phyloP scores from a whole-genome alignment of 1,140 invertebrate species.

The Sitophilus oryzae region DNA sequence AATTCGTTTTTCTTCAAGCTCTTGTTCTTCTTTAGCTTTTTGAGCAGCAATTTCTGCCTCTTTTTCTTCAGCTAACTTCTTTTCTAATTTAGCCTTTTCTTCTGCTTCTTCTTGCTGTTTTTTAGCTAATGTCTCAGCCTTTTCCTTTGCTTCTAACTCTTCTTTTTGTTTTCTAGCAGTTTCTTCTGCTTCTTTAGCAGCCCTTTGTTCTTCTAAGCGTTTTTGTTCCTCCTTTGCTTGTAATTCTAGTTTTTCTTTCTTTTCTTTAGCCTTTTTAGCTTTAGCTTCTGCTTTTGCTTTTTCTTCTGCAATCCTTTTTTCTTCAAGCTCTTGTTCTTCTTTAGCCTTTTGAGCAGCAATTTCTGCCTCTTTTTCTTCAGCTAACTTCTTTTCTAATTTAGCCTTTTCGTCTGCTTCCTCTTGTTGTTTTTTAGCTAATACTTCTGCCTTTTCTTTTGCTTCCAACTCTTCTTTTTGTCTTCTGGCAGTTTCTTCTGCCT shows the following conservation, averaged over 20 bases:
- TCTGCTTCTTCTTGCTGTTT: slow-evolving; percentile 24
- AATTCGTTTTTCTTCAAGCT: slow-evolving; percentile 25
- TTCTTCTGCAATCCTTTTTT: slow-evolving; percentile 28
- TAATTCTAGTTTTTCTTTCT: slow-evolving; percentile 28
- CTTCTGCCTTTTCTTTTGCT: slow-evolving; percentile 24
- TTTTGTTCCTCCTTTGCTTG: slow-evolving; percentile 8
- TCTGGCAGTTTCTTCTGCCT: slow-evolving; percentile 26
- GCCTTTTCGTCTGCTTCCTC: slow-evolving; percentile 23
- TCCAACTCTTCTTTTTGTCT: too few relatives aligned
- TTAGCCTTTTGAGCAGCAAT: too few relatives aligned
- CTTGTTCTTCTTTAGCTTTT: too few relatives aligned
- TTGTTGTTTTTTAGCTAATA: slow-evolving; percentile 21
- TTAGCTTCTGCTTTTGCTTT: slow-evolving; percentile 26
- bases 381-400: slow-evolving; percentile 19
- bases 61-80: too few relatives aligned
- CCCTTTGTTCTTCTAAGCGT: not conserved
- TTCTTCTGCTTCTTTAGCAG: slow-evolving; percentile 25
- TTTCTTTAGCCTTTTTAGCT: slow-evolving; percentile 25
- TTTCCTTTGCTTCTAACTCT: slow-evolving; percentile 30
- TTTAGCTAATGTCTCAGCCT: slow-evolving; percentile 12
- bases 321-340: slow-evolving; percentile 24
- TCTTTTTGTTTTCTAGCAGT: slow-evolving; percentile 25
- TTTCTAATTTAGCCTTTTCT: slow-evolving; percentile 24
- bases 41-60: slow-evolving; percentile 25
- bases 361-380: not conserved